Evolutionary conservation across 1,140 invertebrate genomes (phyloP).

Genomic region (Galleria mellonella): DNA sequence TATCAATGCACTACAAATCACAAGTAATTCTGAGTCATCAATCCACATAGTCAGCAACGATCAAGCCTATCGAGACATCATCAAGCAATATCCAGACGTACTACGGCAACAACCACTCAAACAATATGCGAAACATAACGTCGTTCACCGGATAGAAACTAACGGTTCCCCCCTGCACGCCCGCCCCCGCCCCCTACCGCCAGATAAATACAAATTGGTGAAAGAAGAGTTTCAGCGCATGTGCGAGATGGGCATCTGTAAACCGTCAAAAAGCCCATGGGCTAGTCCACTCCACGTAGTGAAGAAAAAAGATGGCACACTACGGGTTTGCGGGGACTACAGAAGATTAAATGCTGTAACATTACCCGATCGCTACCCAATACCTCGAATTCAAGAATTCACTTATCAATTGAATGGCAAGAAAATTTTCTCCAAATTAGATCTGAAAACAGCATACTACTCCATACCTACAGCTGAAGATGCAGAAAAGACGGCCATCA

Average conservation of each 20-base stretch:
- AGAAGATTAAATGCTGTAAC: neutral
- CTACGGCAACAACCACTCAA: neutral
- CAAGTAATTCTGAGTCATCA: neutral
- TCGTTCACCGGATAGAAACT: neutral
- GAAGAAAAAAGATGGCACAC: neutral
- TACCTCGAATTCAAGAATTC: neutral
- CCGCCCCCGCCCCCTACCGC: neutral
- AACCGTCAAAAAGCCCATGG: neutral
- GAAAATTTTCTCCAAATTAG: neutral
- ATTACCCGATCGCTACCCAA: neutral
- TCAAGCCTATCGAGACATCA: neutral
- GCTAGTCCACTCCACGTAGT: neutral
- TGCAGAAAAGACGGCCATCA: no score
- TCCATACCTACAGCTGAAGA: neutral
- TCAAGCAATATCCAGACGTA: neutral
- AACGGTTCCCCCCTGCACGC: neutral
- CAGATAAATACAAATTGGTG: neutral
- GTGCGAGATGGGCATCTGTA: neutral
- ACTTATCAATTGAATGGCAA: neutral
- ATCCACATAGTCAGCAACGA: neutral
- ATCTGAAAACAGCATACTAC: neutral
- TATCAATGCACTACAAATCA: neutral
- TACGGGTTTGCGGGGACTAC: neutral
- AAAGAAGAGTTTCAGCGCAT: neutral
- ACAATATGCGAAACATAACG: neutral